Evolutionary conservation across 1,140 invertebrate genomes (phyloP).

Genomic region (Caenorhabditis latens): DNA sequence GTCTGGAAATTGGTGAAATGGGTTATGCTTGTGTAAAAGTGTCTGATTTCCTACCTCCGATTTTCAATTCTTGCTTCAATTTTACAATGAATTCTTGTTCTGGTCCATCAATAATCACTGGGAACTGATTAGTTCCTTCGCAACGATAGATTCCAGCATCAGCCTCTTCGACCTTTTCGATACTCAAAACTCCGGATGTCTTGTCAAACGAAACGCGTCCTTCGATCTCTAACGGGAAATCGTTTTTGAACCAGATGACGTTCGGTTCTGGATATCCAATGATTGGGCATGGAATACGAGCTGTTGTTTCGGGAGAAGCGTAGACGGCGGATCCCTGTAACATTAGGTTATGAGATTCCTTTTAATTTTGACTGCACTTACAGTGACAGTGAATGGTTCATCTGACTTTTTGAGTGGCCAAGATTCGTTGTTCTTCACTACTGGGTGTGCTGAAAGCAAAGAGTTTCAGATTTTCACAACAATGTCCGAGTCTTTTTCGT

Average conservation of each 20-base stretch:
- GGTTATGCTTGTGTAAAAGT: neutral
- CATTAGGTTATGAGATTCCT: neutral
- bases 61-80: constrained; percentile 49
- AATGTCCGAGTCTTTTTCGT: neutral
- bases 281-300: constrained; percentile 52
- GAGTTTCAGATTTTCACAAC: neutral
- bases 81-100: constrained; percentile 36
- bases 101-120: neutral
- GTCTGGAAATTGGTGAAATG: constrained; percentile 10
- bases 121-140: constrained; percentile 54
- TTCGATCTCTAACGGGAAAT: constrained; percentile 41
- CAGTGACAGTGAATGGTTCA: neutral
- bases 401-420: constrained; percentile 1
- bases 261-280: constrained; percentile 56
- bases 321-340: constrained; percentile 29
- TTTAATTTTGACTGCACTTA: neutral
- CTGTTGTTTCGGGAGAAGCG: neutral
- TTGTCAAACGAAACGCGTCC: constrained; percentile 46
- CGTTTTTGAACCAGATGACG: constrained; percentile 57
- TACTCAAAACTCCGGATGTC: constrained; percentile 30
- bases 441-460: constrained; percentile 58
- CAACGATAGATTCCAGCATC: constrained; percentile 50
- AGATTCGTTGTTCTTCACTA: constrained; percentile 56
- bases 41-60: constrained; percentile 19
- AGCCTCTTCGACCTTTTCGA: constrained; percentile 22